Conservation (phyloP, 2,797 vertebrate species). For the Thamnophis elegans region DNA sequence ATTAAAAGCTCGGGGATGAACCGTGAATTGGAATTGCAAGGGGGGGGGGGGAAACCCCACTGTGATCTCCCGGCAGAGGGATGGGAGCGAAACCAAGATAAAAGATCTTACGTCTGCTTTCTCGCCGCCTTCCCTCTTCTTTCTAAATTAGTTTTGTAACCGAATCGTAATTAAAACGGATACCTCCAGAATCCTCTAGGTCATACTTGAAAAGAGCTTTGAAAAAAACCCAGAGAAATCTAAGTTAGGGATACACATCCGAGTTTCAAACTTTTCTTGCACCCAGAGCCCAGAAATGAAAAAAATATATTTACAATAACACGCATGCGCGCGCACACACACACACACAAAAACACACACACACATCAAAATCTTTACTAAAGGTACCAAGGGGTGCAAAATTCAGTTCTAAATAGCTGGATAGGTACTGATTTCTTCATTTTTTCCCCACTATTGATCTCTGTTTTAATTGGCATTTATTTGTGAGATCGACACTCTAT, state of each 20-base stretch:
- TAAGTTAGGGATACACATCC: not conserved
- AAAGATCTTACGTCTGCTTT: not conserved
- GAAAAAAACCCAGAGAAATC: not conserved
- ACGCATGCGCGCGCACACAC: not conserved
- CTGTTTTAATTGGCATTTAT: not conserved
- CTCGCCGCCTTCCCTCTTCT: not conserved
- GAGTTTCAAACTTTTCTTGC: not conserved
- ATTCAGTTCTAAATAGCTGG: not conserved
- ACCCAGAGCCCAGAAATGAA: not conserved
- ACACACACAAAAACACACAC: not conserved
- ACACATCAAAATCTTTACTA: not conserved
- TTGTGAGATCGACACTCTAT: not conserved
- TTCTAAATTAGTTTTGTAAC: not conserved
- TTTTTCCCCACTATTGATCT: not conserved
- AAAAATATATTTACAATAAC: not conserved
- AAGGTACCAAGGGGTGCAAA: rapidly evolving
- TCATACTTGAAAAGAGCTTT: not conserved
- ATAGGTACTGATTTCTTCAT: not conserved
- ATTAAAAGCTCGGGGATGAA: not conserved
- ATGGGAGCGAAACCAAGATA: not conserved
- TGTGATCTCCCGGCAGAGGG: not conserved
- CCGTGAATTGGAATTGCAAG: not conserved
- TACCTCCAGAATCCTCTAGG: not conserved
- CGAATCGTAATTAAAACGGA: not conserved
- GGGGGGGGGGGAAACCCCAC: no score